phyloP scores from a whole-genome alignment of 2,888 invertebrate species.

The Parochlus steinenii region DNA sequence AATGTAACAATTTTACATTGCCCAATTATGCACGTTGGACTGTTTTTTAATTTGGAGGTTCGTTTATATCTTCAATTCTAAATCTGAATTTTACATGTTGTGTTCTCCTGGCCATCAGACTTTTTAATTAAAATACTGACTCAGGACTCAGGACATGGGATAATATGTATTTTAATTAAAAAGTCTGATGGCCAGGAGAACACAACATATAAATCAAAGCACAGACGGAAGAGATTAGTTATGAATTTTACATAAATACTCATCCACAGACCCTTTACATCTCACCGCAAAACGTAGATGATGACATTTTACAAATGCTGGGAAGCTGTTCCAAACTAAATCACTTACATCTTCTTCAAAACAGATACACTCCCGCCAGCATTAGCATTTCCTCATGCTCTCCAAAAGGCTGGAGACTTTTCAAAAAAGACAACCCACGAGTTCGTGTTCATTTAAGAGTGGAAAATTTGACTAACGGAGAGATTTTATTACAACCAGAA shows the following conservation, averaged over 20 bases:
- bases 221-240: no score
- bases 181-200: no score
- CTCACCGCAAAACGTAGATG: constrained; percentile 58
- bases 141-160: no score
- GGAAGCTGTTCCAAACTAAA: constrained; percentile 41
- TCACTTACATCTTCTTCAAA: constrained; percentile 58
- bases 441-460: constrained; percentile 53
- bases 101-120: no score
- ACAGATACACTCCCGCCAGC: constrained; percentile 44
- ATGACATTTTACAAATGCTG: constrained; percentile 49
- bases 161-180: no score
- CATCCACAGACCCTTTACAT: constrained; percentile 40
- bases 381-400: constrained; percentile 34
- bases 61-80: constrained; percentile 7
- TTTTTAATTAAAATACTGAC: background rate
- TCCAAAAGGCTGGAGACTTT: constrained; percentile 30
- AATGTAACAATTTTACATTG: constrained; percentile 55
- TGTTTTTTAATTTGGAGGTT: constrained; percentile 55
- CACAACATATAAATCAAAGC: no score
- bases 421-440: constrained; percentile 38
- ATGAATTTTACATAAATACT: no score
- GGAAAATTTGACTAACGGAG: constrained; percentile 37
- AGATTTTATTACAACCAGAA: constrained; percentile 46
- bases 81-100: background rate
- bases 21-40: constrained; percentile 54